Evolutionary conservation across 2,113 vertebrate genomes (phyloP), one percentile per base, ranked within the genome.

Genomic region (Apodemus sylvaticus): DNA sequence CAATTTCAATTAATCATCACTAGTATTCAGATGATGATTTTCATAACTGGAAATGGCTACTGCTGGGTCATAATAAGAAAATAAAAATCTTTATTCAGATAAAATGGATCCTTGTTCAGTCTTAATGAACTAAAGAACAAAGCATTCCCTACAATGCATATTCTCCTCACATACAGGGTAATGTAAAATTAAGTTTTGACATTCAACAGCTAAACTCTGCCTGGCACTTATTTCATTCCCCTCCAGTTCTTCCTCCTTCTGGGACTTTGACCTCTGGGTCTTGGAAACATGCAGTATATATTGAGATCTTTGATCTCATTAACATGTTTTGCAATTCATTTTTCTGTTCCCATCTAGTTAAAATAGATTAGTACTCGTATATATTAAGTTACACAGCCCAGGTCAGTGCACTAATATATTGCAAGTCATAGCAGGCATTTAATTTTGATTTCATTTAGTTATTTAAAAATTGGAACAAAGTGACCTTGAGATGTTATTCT

Each of bases 221-320:
- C 89, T 39, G 60, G 83, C 16, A 7, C 22, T 68, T 3, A 2
- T 95, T 93, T 78, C 36, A 58, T 92, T 95, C 17, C 64, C 20
- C 10, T 95, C 16, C 8, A 62, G 13, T 86, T 87, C 73, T 8
- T 88, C 68, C 22, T 66, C 42, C 94, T 94, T 81, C 79, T 90
- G 55, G 55, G 64, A 94, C 95, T 96, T 95, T 91, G 74, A 97
- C 89, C 97, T 89, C 51, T 81, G 60, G 83, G 64, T 90, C 95
- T 85, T 91, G 6, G 26, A 96, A 95, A 81, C 76, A 94, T 89
- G 78, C 14, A 91, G 93, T 36, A 94, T 94, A 94, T 95, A 86
- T 79, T 81, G 66, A 97, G 79, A 93, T 89, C 92, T 96, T 96
- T 97, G 64, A 97, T 97, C 90, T 96, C 94, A 97, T 97, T 97